phyloP scores from a whole-genome alignment of 2,113 vertebrate genomes.

The Himantopus leucocephalus region DNA sequence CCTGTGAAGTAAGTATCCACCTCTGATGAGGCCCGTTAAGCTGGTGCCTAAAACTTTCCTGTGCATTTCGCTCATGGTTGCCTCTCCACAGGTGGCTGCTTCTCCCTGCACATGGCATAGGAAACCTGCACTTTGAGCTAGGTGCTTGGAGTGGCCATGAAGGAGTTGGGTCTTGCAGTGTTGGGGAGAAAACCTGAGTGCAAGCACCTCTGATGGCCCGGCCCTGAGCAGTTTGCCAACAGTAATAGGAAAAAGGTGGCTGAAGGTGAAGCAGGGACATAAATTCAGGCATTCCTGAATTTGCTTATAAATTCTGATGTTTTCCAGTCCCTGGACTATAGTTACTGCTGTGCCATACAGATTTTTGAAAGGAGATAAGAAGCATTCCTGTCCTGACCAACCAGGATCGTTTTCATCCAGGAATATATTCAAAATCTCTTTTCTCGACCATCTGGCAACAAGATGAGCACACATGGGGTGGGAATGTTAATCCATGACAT shows the following conservation, averaged over 20 bases:
- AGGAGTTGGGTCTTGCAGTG: background rate
- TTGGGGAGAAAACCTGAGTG: background rate
- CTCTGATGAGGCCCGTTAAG: background rate
- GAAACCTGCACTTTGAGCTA: background rate
- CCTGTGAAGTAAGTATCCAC: background rate
- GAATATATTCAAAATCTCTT: background rate
- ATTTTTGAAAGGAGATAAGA: constrained; percentile 1
- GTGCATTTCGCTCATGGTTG: background rate
- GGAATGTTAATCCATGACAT: background rate
- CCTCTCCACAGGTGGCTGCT: background rate
- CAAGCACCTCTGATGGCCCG: background rate
- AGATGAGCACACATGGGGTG: background rate
- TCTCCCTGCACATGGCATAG: background rate
- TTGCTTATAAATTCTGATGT: background rate
- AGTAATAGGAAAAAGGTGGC: background rate
- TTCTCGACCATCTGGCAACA: background rate
- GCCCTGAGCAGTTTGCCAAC: background rate
- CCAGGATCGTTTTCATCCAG: background rate
- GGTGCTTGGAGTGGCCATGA: background rate
- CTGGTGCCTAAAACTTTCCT: background rate
- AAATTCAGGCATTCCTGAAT: background rate
- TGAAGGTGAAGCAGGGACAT: background rate
- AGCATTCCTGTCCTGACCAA: background rate
- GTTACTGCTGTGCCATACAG: background rate
- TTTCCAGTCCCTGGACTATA: background rate